Conservation (phyloP, 2,888 invertebrate species). For the Mesorhabditis belari region DNA sequence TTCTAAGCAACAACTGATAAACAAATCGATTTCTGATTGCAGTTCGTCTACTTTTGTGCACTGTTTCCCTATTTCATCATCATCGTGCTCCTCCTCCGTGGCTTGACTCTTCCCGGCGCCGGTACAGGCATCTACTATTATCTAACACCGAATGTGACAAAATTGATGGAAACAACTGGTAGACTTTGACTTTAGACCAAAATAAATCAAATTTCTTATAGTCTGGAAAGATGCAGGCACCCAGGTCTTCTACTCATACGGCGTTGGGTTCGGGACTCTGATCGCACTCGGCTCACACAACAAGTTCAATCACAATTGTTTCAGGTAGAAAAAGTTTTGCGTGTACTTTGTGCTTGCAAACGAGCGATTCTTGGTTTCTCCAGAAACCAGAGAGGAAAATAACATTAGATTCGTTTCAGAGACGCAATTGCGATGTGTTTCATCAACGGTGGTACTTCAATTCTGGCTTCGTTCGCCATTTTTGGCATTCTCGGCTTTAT, state of each 20-base stretch:
- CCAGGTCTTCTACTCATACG: conserved; percentile 53
- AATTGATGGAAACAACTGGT: conserved; percentile 40
- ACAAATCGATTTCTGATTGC: conserved; percentile 4
- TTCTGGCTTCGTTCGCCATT: conserved; percentile 59
- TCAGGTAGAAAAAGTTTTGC: conserved; percentile 21
- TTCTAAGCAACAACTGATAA: no score
- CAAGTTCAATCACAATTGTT: conserved; percentile 51
- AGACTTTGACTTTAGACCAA: not conserved
- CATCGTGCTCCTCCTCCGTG: conserved; percentile 47
- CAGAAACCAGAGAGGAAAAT: no score
- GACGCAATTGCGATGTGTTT: conserved; percentile 57
- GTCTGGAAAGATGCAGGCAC: conserved; percentile 54
- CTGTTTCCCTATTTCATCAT: conserved; percentile 52
- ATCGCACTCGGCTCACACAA: conserved; percentile 53
- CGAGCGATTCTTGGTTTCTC: no score
- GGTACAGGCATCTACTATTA: conserved; percentile 45
- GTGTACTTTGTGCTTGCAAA: no score
- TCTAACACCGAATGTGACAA: conserved; percentile 50
- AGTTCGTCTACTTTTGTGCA: conserved; percentile 54
- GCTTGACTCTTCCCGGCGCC: conserved; percentile 51
- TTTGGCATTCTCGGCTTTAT: conserved; percentile 59
- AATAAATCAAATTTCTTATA: not conserved
- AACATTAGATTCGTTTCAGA: no score
- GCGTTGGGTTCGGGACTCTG: conserved; percentile 52
- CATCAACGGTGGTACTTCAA: conserved; percentile 57